Evolutionary conservation across 2,797 vertebrate species (phyloP).

Genomic region (Phoeniculus purpureus): DNA sequence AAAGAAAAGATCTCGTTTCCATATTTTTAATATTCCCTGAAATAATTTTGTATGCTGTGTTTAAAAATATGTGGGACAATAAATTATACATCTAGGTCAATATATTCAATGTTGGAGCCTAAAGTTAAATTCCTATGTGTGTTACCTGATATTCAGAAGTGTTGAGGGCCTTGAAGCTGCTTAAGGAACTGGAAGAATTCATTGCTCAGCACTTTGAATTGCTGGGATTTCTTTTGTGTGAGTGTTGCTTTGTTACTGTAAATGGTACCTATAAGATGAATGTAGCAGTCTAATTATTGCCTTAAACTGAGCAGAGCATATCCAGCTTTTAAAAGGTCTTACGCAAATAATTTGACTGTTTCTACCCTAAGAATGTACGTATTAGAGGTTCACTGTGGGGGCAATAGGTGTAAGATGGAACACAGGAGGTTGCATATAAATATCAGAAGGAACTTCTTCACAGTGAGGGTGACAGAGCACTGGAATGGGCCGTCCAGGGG

Average conservation of each 20-base stretch:
- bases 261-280: background rate
- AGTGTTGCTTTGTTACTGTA: background rate
- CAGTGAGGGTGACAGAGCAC: too few relatives aligned
- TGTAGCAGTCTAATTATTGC: background rate
- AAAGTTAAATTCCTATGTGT: background rate
- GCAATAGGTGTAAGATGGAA: too few relatives aligned
- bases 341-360: background rate
- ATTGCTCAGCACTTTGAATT: background rate
- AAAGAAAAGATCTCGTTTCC: background rate
- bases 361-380: background rate
- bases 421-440: too few relatives aligned
- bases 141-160: background rate
- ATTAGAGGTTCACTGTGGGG: background rate
- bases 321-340: background rate
- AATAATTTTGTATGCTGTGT: background rate
- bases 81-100: constrained; percentile 31
- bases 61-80: constrained; percentile 60
- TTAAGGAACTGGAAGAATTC: background rate
- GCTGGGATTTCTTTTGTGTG: background rate
- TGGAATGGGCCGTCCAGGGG: too few relatives aligned
- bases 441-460: too few relatives aligned
- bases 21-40: constrained; percentile 21
- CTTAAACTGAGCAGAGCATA: background rate
- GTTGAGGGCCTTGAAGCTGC: background rate
- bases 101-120: background rate